Base-by-base conservation (phyloP, 2,113 vertebrate genomes). In the Clinocottus analis region DNA sequence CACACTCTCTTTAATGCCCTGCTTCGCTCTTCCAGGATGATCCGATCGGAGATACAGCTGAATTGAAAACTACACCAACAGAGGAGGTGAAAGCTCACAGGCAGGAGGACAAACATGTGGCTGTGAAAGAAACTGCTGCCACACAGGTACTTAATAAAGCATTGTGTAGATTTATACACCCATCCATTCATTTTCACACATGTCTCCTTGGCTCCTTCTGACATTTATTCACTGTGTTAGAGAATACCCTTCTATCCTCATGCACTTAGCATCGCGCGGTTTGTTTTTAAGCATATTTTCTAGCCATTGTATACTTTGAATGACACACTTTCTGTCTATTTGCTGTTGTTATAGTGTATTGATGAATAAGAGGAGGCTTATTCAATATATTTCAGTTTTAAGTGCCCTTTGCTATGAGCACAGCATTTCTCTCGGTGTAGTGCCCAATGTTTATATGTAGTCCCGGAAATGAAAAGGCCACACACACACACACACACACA, bases 71-170 rank as follows among this genome's bases (percentile, higher is more conserved):
- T 47, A 9, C 78, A 73, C 60, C 65, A 71, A 21, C 85, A 89
- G 3, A 93, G 88, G 68, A 90, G 60, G 31, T 68, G 69, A 90
- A 62, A 59, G 87, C 91, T 39, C 80, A 84, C 0, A 79, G 75
- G 31, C 68, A 25, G 19, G 90, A 90, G 73, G 86, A 89, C 1
- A 94, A 95, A 62, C 90, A 92, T 2, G 68, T 76, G 23, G 66
- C 82, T 7, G 90, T 90, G 64, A 83, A 85, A 0, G 41, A 83
- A 4, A 83, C 87, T 19, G 78, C 80, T 10, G 65, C 80, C 65
- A 79, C 87, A 17, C 91, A 95, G 95, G 97, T 97, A 81, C 14
- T 55, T 3, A 35, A 63, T 47, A 49, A 73, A 68, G n/a, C 45
- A 23, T 56, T 25, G 7, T 37, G 6, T 47, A 17, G 16, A 35